Percentiles rank a stretch among this genome's conserved stretches.
Evolutionary conservation across 2,888 invertebrate species (phyloP).

Genomic region (Synanthedon andrenaeformis): DNA sequence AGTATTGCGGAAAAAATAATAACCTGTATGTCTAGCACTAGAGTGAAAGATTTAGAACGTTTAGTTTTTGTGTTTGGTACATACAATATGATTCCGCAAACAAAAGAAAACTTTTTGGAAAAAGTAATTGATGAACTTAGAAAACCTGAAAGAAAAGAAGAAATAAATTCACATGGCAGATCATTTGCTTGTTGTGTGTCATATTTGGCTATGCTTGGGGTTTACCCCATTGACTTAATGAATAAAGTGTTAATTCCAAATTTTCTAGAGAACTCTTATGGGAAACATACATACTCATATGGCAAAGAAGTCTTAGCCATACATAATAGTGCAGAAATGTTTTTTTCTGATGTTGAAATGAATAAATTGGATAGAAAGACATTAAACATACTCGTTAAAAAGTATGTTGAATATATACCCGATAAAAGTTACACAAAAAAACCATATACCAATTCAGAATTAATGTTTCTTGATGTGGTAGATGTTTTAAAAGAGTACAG

Average conservation of each 20-base stretch:
- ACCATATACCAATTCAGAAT: constrained; percentile 64
- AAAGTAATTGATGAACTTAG: constrained; percentile 62
- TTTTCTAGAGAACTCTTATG: constrained; percentile 69
- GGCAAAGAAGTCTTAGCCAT: constrained; percentile 74
- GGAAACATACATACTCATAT: constrained; percentile 46
- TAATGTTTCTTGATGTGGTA: constrained; percentile 69
- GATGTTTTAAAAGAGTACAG: constrained; percentile 55
- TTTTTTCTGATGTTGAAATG: constrained; percentile 70
- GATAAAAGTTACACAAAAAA: constrained; percentile 55
- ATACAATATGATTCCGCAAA: constrained; percentile 70
- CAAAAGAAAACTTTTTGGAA: constrained; percentile 38
- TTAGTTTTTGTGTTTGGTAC: constrained; percentile 72
- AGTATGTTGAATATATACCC: constrained; percentile 72
- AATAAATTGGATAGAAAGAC: constrained; percentile 59
- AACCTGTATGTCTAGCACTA: constrained; percentile 47
- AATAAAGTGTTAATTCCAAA: constrained; percentile 66
- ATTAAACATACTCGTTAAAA: constrained; percentile 67
- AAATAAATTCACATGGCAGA: constrained; percentile 70
- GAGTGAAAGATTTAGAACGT: constrained; percentile 83
- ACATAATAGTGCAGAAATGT: constrained; percentile 72
- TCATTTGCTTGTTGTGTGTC: constrained; percentile 72
- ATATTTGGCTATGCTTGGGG: constrained; percentile 68
- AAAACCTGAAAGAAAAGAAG: constrained; percentile 58
- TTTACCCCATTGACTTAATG: constrained; percentile 73
- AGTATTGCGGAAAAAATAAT: constrained; percentile 65